Conservation (phyloP, 1,140 invertebrate genomes). For the Glomeris maerens region DNA sequence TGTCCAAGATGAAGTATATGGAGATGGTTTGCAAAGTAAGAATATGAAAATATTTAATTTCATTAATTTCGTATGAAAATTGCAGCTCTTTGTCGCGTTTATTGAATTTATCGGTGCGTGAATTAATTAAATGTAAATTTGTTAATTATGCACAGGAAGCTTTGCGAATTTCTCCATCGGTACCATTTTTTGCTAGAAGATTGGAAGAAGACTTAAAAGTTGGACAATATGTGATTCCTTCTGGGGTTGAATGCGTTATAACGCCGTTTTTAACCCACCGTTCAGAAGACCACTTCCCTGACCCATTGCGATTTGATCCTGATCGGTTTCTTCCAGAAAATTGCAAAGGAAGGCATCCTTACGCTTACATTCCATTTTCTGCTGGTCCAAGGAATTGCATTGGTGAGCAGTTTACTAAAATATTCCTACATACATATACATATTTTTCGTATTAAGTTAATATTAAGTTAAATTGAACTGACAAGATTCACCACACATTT, state of each 20-base stretch:
- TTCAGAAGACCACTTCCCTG: constrained; percentile 45
- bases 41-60: no score
- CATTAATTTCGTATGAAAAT: no score
- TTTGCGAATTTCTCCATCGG: constrained; percentile 29
- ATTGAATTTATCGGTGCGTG: no score
- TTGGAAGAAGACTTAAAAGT: constrained; percentile 23
- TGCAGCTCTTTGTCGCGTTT: no score
- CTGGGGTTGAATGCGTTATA: constrained; percentile 30
- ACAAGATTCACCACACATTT: no score
- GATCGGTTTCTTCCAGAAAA: constrained; percentile 52
- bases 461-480: no score
- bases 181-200: constrained; percentile 22
- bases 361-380: constrained; percentile 29
- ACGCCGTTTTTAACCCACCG: constrained; percentile 44
- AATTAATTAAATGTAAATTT: no score
- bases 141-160: no score
- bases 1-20: no score
- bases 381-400: constrained; percentile 33
- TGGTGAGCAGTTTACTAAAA: no score
- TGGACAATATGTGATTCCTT: constrained; percentile 22
- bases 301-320: constrained; percentile 59
- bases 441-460: not conserved
- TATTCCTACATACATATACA: no score
- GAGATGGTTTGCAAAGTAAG: no score
- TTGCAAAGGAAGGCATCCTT: constrained; percentile 28